A percentile compares a stretch with the other conserved stretches of the same genome.
These are phyloP conservation scores for Collichthys lucidus DNA, from an alignment of 2,113 vertebrate genomes.

Conservation along the genomic window DNA sequence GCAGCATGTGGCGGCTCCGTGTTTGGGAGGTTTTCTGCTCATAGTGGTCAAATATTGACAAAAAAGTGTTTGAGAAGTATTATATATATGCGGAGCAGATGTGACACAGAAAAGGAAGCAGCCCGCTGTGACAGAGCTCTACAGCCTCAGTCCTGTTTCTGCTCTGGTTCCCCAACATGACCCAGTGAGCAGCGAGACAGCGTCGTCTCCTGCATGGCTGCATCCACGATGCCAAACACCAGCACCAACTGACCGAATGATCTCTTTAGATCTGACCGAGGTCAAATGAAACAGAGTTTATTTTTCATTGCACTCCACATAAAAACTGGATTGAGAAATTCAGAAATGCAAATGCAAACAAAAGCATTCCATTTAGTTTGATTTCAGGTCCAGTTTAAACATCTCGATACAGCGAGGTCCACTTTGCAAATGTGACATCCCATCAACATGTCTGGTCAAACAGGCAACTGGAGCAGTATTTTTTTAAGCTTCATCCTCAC, in stretches of 20 bases:
- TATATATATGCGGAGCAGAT: not conserved
- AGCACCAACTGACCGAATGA: not conserved
- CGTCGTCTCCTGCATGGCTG: not conserved
- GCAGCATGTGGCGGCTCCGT: not conserved
- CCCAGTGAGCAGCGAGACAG: not conserved
- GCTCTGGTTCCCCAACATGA: conserved; percentile 1
- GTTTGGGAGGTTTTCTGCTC: too few species aligned
- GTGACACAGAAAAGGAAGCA: conserved; percentile 13
- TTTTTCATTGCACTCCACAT: too few species aligned
- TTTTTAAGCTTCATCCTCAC: too few species aligned
- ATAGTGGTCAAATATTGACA: too few species aligned
- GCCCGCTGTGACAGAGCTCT: not conserved
- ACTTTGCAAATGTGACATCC: not conserved
- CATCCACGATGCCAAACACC: conserved; percentile 1
- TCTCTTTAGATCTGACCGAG: not conserved
- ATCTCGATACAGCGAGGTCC: not conserved
- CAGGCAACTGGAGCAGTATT: too few species aligned
- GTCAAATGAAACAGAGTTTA: not conserved
- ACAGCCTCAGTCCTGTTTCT: not conserved
- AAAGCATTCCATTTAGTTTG: too few species aligned
- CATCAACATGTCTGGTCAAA: not conserved
- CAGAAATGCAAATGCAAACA: not conserved
- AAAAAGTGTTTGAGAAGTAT: too few species aligned
- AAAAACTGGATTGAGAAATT: not conserved
- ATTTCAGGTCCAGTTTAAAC: too few species aligned